phyloP scores from a whole-genome alignment of 1,140 invertebrate species.

The Drosophila oshimai region DNA sequence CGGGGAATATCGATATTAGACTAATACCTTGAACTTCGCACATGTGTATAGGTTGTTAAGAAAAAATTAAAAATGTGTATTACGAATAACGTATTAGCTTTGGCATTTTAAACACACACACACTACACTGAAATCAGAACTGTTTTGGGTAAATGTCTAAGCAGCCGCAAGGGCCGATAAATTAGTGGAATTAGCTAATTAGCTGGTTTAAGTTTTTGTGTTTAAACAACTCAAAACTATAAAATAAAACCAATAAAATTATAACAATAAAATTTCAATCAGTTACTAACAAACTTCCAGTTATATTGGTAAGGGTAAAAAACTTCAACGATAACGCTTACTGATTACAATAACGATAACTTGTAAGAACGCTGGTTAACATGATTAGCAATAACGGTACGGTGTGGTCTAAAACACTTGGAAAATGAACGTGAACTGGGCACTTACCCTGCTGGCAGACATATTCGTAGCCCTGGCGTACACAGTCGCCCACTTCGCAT shows the following conservation, averaged over 20 bases:
- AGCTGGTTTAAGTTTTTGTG: slow-evolving; percentile 52
- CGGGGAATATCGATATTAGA: slow-evolving; percentile 50
- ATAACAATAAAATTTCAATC: slow-evolving; percentile 50
- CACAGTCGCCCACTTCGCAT: slow-evolving; percentile 92
- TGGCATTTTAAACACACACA: slow-evolving; percentile 67
- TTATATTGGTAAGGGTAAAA: slow-evolving; percentile 40
- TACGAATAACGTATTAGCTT: slow-evolving; percentile 46
- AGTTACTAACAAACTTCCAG: slow-evolving; percentile 71
- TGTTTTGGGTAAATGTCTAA: slow-evolving; percentile 20
- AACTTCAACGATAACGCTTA: slow-evolving; percentile 63
- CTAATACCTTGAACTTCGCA: slow-evolving; percentile 64
- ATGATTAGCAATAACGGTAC: slow-evolving; percentile 61
- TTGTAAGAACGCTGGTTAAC: slow-evolving; percentile 59
- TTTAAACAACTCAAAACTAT: slow-evolving; percentile 59
- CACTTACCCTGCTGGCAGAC: slow-evolving; percentile 91
- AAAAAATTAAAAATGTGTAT: slow-evolving; percentile 41
- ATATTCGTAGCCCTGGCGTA: slow-evolving; percentile 90
- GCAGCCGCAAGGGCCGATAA: slow-evolving; percentile 48
- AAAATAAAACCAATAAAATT: slow-evolving; percentile 58
- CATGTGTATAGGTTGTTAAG: slow-evolving; percentile 81
- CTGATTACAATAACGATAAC: slow-evolving; percentile 61
- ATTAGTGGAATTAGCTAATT: slow-evolving; percentile 74
- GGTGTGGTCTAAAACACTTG: slow-evolving; percentile 35
- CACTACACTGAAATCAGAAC: slow-evolving; percentile 71
- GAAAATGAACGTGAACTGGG: slow-evolving; percentile 9